These are phyloP conservation scores for Lacerta bilineata DNA, from an alignment of 2,797 vertebrate genomes.

Conservation along the genomic window DNA sequence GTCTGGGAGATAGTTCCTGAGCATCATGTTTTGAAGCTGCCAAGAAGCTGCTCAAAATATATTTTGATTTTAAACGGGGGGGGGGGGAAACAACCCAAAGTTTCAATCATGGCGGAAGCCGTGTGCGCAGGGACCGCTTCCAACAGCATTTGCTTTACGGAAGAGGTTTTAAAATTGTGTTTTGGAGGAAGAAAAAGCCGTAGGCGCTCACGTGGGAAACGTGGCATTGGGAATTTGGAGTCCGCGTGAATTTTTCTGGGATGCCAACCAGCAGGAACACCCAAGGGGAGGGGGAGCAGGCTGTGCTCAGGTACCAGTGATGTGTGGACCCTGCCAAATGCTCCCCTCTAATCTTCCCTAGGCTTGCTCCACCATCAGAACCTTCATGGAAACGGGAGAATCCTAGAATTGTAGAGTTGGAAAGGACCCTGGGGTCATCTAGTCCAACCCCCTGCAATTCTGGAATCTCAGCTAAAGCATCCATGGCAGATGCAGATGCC, in stretches of 20 bases:
- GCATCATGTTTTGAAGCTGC: neutral
- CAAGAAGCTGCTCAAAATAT: slow-evolving; percentile 13
- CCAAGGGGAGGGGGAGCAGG: neutral
- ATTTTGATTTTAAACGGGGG: neutral
- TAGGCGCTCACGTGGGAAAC: neutral
- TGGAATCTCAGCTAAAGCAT: too few relatives aligned
- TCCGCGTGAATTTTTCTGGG: neutral
- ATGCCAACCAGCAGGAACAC: neutral
- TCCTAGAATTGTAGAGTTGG: too few relatives aligned
- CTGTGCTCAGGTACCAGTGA: too few relatives aligned
- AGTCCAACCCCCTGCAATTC: too few relatives aligned
- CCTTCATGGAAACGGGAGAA: too few relatives aligned
- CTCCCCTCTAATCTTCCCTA: too few relatives aligned
- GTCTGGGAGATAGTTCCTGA: neutral
- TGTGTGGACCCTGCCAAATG: too few relatives aligned
- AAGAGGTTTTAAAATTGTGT: neutral
- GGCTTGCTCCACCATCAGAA: too few relatives aligned
- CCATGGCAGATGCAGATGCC: too few relatives aligned
- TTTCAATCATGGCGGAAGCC: neutral
- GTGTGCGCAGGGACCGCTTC: neutral
- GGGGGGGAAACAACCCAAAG: neutral
- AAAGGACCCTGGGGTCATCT: too few relatives aligned
- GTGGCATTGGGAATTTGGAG: neutral
- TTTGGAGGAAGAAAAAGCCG: neutral
- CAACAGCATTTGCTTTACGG: neutral